phyloP scores from a whole-genome alignment of 2,113 vertebrate species.

The Bombycilla garrulus region DNA sequence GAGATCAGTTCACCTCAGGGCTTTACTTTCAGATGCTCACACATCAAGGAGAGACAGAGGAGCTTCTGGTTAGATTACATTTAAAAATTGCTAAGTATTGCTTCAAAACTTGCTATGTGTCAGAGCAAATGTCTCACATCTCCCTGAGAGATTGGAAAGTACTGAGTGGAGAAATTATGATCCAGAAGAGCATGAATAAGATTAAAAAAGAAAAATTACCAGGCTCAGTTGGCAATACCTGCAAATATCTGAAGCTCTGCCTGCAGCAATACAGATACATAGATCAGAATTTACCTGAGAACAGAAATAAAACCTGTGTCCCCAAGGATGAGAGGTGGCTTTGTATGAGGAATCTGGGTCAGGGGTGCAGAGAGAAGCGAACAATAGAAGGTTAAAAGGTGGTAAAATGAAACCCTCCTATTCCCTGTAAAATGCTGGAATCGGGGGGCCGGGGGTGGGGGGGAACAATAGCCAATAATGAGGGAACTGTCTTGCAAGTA shows the following conservation, averaged over 20 bases:
- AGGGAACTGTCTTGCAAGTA: not conserved
- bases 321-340: not conserved
- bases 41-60: not conserved
- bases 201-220: not conserved
- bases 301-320: not conserved
- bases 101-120: not conserved
- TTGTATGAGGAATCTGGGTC: not conserved
- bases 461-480: not conserved
- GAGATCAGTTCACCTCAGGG: not conserved
- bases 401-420: not conserved
- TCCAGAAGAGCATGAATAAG: not conserved
- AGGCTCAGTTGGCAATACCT: not conserved
- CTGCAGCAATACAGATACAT: not conserved
- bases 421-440: not conserved
- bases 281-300: not conserved
- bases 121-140: not conserved
- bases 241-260: not conserved
- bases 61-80: not conserved
- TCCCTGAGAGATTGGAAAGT: not conserved
- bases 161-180: not conserved
- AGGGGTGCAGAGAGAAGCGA: not conserved
- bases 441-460: not conserved
- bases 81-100: not conserved
- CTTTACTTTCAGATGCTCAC: not conserved
- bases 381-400: not conserved